Base-by-base conservation (phyloP, 2,888 invertebrate species). In the Platerodrilus igneus region DNA sequence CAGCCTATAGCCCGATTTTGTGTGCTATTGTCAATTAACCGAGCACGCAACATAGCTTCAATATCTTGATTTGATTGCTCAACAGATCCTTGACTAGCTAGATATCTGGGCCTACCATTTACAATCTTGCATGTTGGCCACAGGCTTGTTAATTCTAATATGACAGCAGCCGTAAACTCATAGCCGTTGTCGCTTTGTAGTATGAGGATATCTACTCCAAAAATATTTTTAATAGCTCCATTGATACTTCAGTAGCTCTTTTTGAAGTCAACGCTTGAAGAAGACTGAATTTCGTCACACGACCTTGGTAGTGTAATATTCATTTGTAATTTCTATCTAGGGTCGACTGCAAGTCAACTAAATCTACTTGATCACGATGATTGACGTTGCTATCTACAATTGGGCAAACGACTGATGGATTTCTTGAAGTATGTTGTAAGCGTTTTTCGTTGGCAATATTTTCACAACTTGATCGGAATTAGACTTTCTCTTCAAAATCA, bases 51-150 rank as follows among this genome's bases (percentile, higher is more conserved):
- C n/a, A n/a, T n/a, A 23, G 22, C 26, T 41, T 42, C 37, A 13
- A 45, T 32, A 31, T 37, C 41, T 30, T 41, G 37, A 36, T 35
- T 36, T 22, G 17, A 22, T 29, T 36, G n/a, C n/a, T n/a, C n/a
- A n/a, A n/a, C n/a, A n/a, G n/a, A n/a, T n/a, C n/a, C n/a, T 18
- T 18, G 37, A 9, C 16, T 26, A 14, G 20, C n/a, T n/a, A n/a
- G n/a, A n/a, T n/a, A n/a, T 26, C 36, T 15, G 23, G 26, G 42
- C 33, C 25, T 36, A 20, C 32, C 37, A 41, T 36, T 41, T 9
- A 41, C 31, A 31, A 41, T 44, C 37, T 47, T 44, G 23, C 32
- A 32, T 9, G 39, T 29, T 33, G 37, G 41, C 45, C 44, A 47
- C 35, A 41, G 8, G 19, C 5, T 41, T 11, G 37, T 29, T 32